A percentile compares a stretch with the other conserved stretches of the same genome.
phyloP scores from a whole-genome alignment of 2,888 invertebrate genomes.

The Aleiodes alternator region DNA sequence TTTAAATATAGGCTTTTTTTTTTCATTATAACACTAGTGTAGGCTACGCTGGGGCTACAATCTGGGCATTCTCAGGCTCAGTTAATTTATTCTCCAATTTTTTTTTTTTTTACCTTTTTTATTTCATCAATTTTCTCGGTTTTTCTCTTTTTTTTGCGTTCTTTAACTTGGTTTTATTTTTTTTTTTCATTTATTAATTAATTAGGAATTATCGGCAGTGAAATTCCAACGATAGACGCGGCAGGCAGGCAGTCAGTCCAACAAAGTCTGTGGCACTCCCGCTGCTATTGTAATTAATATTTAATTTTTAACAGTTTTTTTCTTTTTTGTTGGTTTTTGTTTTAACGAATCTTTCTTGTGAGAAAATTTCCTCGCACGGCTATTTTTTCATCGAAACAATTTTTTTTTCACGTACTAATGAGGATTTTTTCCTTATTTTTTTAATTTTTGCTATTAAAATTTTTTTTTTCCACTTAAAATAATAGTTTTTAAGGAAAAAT shows the following conservation, averaged over 20 bases:
- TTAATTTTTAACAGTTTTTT: conserved; percentile 35
- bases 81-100: conserved; percentile 50
- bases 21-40: conserved; percentile 64
- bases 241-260: conserved; percentile 70
- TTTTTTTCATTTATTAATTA: conserved; percentile 49
- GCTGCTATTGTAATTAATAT: conserved; percentile 55
- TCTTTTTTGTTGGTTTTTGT: neutral
- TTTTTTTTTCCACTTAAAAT: too few species aligned
- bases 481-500: too few species aligned
- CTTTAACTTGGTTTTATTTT: conserved; percentile 44
- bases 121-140: conserved; percentile 47
- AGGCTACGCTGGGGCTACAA: conserved; percentile 70
- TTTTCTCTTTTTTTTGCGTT: conserved; percentile 31
- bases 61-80: conserved; percentile 65
- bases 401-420: neutral
- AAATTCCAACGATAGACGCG: conserved; percentile 74
- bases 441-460: too few species aligned
- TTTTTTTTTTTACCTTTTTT: conserved; percentile 44
- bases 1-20: conserved; percentile 68
- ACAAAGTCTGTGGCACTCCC: conserved; percentile 68
- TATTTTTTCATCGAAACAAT: conserved; percentile 55
- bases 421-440: neutral
- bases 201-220: conserved; percentile 76
- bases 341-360: neutral
- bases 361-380: conserved; percentile 38